Conservation (phyloP, 64 coral and sea anemone genomes). For the Hydrozoanthus tunicans region DNA sequence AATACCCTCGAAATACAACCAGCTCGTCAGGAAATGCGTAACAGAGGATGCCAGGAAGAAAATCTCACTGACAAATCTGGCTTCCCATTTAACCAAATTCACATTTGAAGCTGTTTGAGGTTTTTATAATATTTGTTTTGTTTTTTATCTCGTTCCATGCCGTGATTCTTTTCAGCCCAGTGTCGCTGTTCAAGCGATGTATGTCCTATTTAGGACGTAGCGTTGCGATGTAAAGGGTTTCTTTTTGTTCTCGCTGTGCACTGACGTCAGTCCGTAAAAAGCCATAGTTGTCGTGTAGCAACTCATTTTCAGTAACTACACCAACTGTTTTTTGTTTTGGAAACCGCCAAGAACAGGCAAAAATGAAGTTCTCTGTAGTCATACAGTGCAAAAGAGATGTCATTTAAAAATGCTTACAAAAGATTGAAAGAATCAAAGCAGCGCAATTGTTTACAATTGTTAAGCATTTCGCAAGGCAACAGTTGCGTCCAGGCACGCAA, state of each 20-base stretch:
- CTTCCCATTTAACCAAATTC: neutral
- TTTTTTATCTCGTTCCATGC: neutral
- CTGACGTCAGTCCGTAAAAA: conserved; percentile 46
- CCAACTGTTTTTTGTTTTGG: conserved; percentile 36
- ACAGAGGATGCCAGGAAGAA: neutral
- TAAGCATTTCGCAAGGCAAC: conserved; percentile 11
- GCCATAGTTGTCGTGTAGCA: neutral
- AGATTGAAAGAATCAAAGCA: conserved; percentile 4
- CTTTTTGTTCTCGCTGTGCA: conserved; percentile 28
- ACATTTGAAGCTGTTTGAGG: neutral
- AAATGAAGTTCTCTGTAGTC: neutral
- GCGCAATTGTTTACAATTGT: conserved; percentile 12
- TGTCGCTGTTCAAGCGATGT: neutral
- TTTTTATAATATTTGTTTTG: conserved; percentile 17
- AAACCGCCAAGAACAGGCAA: conserved; percentile 13
- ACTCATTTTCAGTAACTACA: conserved; percentile 8
- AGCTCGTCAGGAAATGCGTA: conserved; percentile 5
- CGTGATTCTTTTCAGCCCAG: conserved; percentile 10
- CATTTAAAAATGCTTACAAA: conserved; percentile 36
- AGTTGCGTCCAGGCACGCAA: conserved; percentile 15
- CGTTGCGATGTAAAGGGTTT: neutral
- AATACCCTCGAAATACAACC: neutral
- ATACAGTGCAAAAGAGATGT: neutral
- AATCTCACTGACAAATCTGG: neutral
- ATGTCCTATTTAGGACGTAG: conserved; percentile 35